These are phyloP conservation scores for Parelbella ahira DNA, from an alignment of 2,888 invertebrate genomes.

Conservation along the genomic window DNA sequence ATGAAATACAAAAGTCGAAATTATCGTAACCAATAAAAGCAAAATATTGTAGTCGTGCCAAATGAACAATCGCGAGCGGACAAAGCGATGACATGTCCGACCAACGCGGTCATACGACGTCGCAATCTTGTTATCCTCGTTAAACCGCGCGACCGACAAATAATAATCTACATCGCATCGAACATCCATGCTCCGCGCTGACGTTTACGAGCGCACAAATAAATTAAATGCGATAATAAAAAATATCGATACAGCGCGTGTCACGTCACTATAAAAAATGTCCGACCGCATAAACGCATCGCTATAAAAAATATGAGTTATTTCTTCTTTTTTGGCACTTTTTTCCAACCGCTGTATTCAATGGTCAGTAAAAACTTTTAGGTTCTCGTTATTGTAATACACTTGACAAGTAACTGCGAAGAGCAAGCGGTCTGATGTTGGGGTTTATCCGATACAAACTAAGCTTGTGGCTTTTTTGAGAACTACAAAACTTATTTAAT, in stretches of 20 bases:
- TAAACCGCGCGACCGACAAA: slow-evolving; percentile 42
- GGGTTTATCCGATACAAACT: no score
- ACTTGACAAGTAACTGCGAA: no score
- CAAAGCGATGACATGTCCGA: slow-evolving; percentile 2
- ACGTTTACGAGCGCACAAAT: slow-evolving; percentile 73
- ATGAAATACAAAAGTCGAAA: no score
- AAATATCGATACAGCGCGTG: slow-evolving; percentile 65
- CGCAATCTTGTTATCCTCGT: slow-evolving; percentile 18
- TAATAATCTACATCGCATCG: slow-evolving; percentile 57
- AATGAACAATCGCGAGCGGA: neutral
- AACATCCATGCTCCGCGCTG: slow-evolving; percentile 51
- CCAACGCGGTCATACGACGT: slow-evolving; percentile 2
- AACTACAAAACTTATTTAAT: no score
- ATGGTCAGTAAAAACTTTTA: no score
- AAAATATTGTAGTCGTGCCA: neutral
- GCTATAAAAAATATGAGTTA: slow-evolving; percentile 60
- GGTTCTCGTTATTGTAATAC: no score
- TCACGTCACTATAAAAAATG: slow-evolving; percentile 63
- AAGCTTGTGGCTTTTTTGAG: no score
- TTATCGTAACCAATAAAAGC: no score
- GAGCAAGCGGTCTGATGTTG: no score
- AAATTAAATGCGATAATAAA: slow-evolving; percentile 73
- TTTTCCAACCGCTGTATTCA: no score
- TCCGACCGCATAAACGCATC: slow-evolving; percentile 53
- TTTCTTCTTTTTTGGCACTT: slow-evolving; percentile 39